Evolutionary conservation across 2,797 vertebrate species (phyloP).

Genomic region (Cheirogaleus major): DNA sequence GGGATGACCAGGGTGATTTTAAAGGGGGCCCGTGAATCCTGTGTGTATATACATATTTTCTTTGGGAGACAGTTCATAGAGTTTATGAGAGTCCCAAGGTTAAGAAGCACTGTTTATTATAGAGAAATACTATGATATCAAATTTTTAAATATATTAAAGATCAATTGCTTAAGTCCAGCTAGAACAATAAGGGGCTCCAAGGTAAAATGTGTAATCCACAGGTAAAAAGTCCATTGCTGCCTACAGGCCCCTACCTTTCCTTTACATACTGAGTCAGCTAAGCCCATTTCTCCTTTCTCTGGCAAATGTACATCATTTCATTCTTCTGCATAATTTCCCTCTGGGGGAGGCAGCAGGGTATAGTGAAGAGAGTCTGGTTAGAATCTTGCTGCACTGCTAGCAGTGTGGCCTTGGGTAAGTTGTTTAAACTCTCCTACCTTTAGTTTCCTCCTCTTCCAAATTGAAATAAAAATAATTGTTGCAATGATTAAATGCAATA

Average conservation of each 20-base stretch:
- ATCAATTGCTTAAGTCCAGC: not conserved
- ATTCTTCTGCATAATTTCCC: not conserved
- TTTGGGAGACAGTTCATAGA: not conserved
- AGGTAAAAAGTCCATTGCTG: not conserved
- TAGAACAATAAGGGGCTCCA: not conserved
- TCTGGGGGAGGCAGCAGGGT: not conserved
- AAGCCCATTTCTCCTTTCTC: slow-evolving; percentile 13
- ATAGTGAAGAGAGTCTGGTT: not conserved
- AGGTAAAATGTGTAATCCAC: not conserved
- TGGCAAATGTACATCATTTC: not conserved
- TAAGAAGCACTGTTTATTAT: slow-evolving; percentile 30
- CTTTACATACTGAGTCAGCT: not conserved
- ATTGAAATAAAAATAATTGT: not conserved
- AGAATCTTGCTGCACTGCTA: not conserved
- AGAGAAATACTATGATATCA: not conserved
- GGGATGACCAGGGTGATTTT: not conserved
- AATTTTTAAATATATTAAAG: not conserved
- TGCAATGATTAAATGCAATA: not conserved
- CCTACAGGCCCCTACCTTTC: not conserved
- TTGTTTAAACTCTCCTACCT: not conserved
- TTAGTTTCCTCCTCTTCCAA: slow-evolving; percentile 7
- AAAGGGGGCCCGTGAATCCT: not conserved
- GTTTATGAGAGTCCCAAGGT: not conserved
- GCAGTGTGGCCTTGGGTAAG: not conserved
- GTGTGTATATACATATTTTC: not conserved